Percentiles rank a stretch among this genome's conserved stretches.
Conservation (phyloP, 2,113 vertebrate species). For the Sula dactylatra region DNA sequence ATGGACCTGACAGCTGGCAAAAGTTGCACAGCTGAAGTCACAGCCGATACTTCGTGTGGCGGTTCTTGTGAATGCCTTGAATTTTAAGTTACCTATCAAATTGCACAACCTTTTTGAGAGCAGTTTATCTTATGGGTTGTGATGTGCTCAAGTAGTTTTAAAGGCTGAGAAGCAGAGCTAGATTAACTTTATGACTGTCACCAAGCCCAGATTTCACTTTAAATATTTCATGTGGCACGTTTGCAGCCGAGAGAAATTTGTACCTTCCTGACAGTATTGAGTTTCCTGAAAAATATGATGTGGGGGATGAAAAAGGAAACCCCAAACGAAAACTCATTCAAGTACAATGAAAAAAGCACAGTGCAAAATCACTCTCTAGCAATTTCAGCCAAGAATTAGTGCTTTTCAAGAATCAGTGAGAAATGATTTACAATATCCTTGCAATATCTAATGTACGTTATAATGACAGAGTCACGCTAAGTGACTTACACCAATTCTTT, state of each 20-base stretch:
- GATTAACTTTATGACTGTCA: not conserved
- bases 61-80: not conserved
- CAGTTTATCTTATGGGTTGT: not conserved
- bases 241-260: not conserved
- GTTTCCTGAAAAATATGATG: not conserved
- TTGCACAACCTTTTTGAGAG: not conserved
- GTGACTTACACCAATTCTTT: not conserved
- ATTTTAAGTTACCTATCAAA: not conserved
- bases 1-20: not conserved
- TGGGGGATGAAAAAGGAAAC: not conserved
- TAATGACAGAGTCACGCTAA: not conserved
- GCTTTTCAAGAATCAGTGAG: not conserved
- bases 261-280: not conserved
- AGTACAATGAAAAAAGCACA: not conserved
- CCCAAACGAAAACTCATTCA: not conserved
- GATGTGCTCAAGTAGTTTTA: not conserved
- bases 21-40: not conserved
- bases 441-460: not conserved
- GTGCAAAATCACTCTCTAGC: not conserved
- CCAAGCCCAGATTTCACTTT: not conserved
- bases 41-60: not conserved
- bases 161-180: not conserved
- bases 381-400: not conserved
- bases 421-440: not conserved
- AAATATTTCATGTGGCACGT: constrained; percentile 1